These are phyloP conservation scores for Amphipoea lucens DNA, from an alignment of 2,888 invertebrate genomes.

Conservation along the genomic window DNA sequence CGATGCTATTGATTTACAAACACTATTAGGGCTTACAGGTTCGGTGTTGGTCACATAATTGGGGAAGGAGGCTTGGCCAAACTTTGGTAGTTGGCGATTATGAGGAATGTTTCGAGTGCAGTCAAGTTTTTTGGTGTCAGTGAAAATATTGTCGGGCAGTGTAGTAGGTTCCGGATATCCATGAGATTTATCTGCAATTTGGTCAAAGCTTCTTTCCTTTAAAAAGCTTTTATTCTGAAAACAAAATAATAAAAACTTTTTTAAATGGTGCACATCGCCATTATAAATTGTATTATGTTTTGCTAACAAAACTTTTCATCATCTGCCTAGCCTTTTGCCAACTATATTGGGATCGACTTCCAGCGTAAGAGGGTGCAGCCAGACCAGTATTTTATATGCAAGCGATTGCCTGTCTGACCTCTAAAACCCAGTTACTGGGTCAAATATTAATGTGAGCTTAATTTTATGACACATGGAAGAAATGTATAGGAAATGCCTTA, in stretches of 20 bases:
- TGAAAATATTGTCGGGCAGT: constrained; percentile 56
- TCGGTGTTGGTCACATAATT: constrained; percentile 62
- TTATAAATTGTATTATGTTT: neutral
- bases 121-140: constrained; percentile 12
- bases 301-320: neutral
- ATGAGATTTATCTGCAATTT: constrained; percentile 63
- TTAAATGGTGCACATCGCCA: neutral
- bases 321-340: neutral
- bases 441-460: neutral
- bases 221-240: constrained; percentile 65
- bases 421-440: neutral
- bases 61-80: constrained; percentile 71
- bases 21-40: constrained; percentile 55
- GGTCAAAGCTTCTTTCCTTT: constrained; percentile 54
- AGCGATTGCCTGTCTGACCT: neutral
- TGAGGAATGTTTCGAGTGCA: neutral
- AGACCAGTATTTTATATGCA: neutral
- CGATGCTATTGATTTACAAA: constrained; percentile 68
- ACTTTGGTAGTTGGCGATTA: constrained; percentile 51
- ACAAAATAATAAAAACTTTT: neutral
- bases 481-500: neutral
- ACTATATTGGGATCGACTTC: neutral
- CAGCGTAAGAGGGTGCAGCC: neutral
- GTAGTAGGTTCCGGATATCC: constrained; percentile 73
- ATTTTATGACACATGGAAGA: neutral